A percentile compares a stretch with the other conserved stretches of the same genome.
These are phyloP conservation scores for Parnassius mnemosyne DNA, from an alignment of 2,888 invertebrate species.

Conservation along the genomic window DNA sequence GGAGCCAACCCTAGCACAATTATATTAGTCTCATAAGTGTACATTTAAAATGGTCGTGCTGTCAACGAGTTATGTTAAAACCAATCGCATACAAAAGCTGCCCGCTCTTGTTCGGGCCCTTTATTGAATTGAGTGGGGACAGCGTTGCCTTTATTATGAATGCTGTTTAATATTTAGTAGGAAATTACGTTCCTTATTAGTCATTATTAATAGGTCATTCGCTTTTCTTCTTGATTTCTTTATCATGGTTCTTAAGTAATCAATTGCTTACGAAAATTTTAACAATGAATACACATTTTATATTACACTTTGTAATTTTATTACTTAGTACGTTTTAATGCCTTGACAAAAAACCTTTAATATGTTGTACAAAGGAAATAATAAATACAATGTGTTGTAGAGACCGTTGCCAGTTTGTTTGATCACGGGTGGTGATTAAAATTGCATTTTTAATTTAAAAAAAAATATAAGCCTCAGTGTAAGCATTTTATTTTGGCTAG, in stretches of 20 bases:
- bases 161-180: constrained; percentile 29
- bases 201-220: constrained; percentile 18
- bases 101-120: constrained; percentile 43
- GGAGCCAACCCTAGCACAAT: constrained; percentile 7
- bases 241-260: constrained; percentile 6
- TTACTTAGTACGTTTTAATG: no score
- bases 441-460: no score
- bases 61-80: constrained; percentile 55
- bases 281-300: no score
- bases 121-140: constrained; percentile 44
- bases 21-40: constrained; percentile 34
- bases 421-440: no score
- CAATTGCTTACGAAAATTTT: not conserved
- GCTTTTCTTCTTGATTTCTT: constrained; percentile 23
- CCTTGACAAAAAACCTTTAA: no score
- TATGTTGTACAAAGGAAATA: no score
- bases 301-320: no score
- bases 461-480: no score
- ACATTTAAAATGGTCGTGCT: constrained; percentile 40
- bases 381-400: no score
- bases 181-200: constrained; percentile 23
- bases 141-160: constrained; percentile 34
- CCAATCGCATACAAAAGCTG: constrained; percentile 46
- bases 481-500: no score
- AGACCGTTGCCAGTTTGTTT: no score